phyloP scores from a whole-genome alignment of 1,140 invertebrate genomes.

The Pseudomyrmex pallidus region DNA sequence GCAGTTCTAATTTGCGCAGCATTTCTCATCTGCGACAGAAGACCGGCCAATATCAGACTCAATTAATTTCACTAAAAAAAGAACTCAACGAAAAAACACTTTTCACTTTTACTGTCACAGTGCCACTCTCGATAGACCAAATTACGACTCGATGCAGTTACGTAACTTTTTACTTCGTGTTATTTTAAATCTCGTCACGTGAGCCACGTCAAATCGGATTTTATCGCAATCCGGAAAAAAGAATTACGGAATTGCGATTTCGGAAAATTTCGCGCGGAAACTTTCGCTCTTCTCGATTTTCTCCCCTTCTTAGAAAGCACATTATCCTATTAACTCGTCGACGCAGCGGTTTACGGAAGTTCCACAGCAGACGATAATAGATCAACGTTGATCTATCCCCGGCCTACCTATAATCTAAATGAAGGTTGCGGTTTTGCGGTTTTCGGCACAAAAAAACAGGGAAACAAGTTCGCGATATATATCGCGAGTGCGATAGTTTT shows the following conservation, averaged over 20 bases:
- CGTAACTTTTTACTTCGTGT: not conserved
- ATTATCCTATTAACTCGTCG: not conserved
- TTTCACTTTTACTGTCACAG: slow-evolving; percentile 40
- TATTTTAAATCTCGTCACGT: slow-evolving; percentile 3
- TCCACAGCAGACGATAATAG: slow-evolving; percentile 15
- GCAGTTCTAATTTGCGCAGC: not conserved
- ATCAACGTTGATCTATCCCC: slow-evolving; percentile 1
- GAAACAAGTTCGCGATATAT: not conserved
- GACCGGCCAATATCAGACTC: too few species aligned
- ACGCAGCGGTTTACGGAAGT: not conserved
- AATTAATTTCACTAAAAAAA: slow-evolving; percentile 2
- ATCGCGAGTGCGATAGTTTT: slow-evolving; percentile 7
- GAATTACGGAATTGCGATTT: not conserved
- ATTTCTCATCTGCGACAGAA: slow-evolving; percentile 8
- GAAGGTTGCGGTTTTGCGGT: slow-evolving; percentile 46
- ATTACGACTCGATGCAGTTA: not conserved
- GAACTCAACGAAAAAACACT: not conserved
- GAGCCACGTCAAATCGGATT: slow-evolving; percentile 1
- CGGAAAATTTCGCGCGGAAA: not conserved
- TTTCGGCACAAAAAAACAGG: slow-evolving; percentile 3
- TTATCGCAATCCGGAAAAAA: not conserved
- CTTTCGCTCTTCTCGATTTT: not conserved
- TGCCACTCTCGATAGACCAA: not conserved
- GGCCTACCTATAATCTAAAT: slow-evolving; percentile 34
- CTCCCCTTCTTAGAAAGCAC: not conserved